Evolutionary conservation across 1,140 invertebrate genomes (phyloP).

Genomic region (Paralvinella palmiformis): DNA sequence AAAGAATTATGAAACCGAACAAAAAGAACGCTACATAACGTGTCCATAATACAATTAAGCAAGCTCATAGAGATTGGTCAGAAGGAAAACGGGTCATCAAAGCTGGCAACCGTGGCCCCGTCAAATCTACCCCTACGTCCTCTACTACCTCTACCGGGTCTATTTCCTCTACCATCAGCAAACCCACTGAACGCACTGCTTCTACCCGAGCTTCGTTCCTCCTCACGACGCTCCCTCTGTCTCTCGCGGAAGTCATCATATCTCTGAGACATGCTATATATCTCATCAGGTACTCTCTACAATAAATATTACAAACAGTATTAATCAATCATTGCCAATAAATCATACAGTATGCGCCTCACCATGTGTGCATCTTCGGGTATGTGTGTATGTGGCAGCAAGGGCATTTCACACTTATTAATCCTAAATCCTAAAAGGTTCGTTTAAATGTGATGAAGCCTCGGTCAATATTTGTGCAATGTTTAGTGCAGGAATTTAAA

Average conservation of each 20-base stretch:
- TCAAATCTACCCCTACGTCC: slow-evolving; percentile 19
- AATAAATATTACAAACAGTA: slow-evolving; percentile 19
- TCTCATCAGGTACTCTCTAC: slow-evolving; percentile 61
- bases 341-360: too few relatives aligned
- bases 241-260: slow-evolving; percentile 21
- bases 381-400: too few relatives aligned
- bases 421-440: not conserved
- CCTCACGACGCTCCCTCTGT: slow-evolving; percentile 3
- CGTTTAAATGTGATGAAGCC: not conserved
- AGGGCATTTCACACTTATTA: too few relatives aligned
- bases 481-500: too few relatives aligned
- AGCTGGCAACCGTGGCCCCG: too few relatives aligned
- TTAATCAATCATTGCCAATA: not conserved
- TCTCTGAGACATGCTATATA: slow-evolving; percentile 34
- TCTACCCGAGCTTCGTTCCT: slow-evolving; percentile 13
- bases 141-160: slow-evolving; percentile 19
- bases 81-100: too few relatives aligned
- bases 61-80: too few relatives aligned
- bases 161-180: slow-evolving; percentile 9
- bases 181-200: not conserved
- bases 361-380: too few relatives aligned
- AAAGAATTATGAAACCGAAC: too few relatives aligned
- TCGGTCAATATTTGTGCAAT: too few relatives aligned
- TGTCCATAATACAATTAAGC: too few relatives aligned
- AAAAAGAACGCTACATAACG: too few relatives aligned